A percentile compares a stretch with the other conserved stretches of the same genome.
These are phyloP conservation scores for Biston stratarius DNA, from an alignment of 2,888 invertebrate species.

Conservation along the genomic window DNA sequence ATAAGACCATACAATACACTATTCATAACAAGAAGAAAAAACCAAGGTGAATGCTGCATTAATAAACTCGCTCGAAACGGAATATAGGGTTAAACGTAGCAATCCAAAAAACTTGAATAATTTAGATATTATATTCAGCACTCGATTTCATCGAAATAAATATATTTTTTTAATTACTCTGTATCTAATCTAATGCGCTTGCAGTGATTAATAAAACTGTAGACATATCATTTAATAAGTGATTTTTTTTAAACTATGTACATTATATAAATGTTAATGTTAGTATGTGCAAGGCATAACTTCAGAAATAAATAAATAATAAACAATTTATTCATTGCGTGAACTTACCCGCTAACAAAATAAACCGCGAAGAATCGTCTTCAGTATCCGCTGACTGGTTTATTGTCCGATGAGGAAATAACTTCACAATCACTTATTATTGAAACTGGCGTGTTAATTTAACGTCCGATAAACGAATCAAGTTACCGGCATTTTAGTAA, in stretches of 20 bases:
- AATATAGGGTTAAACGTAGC: too few relatives aligned
- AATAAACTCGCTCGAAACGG: not conserved
- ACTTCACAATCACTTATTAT: slow-evolving; percentile 64
- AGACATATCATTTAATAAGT: not conserved
- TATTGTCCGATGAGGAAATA: slow-evolving; percentile 49
- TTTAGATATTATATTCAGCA: too few relatives aligned
- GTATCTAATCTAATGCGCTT: not conserved
- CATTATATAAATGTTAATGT: too few relatives aligned
- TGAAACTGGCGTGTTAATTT: slow-evolving; percentile 42
- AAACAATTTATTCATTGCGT: slow-evolving; percentile 19
- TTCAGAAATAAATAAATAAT: slow-evolving; percentile 9
- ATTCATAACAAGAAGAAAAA: not conserved
- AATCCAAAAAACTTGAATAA: too few relatives aligned
- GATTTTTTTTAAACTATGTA: too few relatives aligned
- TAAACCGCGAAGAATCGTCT: slow-evolving; percentile 40
- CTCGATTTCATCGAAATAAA: too few relatives aligned
- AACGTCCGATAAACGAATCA: slow-evolving; percentile 45
- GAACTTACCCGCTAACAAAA: slow-evolving; percentile 60
- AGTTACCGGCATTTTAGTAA: slow-evolving; percentile 70
- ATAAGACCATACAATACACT: not conserved
- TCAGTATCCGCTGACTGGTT: slow-evolving; percentile 46
- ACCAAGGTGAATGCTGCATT: not conserved
- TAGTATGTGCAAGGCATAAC: too few relatives aligned
- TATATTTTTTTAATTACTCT: not conserved
- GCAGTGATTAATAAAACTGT: not conserved